These are phyloP conservation scores for Lampris incognitus DNA, from an alignment of 2,113 vertebrate species.

Conservation along the genomic window DNA sequence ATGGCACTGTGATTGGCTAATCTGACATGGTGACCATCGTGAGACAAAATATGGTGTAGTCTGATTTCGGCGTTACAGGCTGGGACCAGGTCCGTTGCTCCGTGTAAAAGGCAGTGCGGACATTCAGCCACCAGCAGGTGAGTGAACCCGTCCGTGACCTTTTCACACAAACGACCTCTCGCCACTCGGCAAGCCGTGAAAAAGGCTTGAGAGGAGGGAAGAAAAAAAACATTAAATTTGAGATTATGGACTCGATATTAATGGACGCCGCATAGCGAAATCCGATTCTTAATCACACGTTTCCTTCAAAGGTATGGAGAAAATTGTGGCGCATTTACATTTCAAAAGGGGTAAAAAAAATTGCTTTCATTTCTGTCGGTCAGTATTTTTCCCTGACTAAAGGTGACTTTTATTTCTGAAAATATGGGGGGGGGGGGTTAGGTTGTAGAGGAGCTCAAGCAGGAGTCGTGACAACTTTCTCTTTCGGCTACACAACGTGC, in stretches of 20 bases:
- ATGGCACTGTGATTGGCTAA: no score
- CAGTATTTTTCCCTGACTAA: constrained; percentile 47
- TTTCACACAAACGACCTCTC: constrained; percentile 68
- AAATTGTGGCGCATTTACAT: constrained; percentile 81
- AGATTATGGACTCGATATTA: constrained; percentile 79
- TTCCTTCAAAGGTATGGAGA: constrained; percentile 82
- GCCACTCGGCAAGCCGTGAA: constrained; percentile 67
- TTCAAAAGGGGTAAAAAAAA: constrained; percentile 82
- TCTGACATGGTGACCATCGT: no score
- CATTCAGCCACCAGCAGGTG: constrained; percentile 68
- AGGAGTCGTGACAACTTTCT: no score
- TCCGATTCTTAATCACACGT: constrained; percentile 81
- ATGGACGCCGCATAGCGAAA: constrained; percentile 73
- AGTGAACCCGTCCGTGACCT: constrained; percentile 68
- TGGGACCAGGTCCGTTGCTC: constrained; percentile 58
- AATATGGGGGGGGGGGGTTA: constrained; percentile 29
- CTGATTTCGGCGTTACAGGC: constrained; percentile 31
- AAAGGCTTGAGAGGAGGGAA: constrained; percentile 53
- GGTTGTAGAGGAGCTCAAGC: no score
- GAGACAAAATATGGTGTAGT: no score
- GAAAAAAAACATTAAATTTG: constrained; percentile 78
- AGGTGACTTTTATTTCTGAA: constrained; percentile 78
- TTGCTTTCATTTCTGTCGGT: constrained; percentile 80
- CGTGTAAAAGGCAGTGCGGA: constrained; percentile 66
- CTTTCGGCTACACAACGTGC: no score